Conservation (phyloP, 1,140 invertebrate species). For the Trachymyrmex septentrionalis region DNA sequence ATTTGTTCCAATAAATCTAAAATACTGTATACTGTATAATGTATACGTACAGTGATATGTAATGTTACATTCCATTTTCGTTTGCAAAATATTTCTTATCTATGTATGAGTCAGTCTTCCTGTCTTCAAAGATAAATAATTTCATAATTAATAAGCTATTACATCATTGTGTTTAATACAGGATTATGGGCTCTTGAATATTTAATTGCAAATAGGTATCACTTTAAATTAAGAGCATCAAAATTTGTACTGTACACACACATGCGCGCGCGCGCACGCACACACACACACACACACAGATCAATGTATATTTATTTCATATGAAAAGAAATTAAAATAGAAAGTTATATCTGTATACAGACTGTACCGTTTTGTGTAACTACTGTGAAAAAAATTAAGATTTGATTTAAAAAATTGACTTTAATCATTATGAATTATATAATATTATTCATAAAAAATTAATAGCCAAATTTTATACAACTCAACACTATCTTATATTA, state of each 20-base stretch:
- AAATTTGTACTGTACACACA: not conserved
- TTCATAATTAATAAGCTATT: conserved; percentile 2
- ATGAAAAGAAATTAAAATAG: not conserved
- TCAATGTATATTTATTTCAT: not conserved
- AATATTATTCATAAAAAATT: conserved; percentile 22
- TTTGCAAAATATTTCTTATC: conserved; percentile 29
- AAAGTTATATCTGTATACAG: not conserved
- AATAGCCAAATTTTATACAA: not conserved
- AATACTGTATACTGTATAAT: not conserved
- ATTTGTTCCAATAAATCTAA: too few species aligned
- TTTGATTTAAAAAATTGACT: not conserved
- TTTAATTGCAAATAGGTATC: conserved; percentile 15
- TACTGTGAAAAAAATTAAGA: not conserved
- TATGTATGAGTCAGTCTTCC: conserved; percentile 28
- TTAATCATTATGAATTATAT: not conserved
- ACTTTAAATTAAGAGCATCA: conserved; percentile 31
- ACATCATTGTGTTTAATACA: not conserved
- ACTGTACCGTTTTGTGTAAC: not conserved
- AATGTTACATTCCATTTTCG: conserved; percentile 31
- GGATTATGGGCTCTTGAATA: not conserved
- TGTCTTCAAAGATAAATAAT: conserved; percentile 31
- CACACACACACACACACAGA: not conserved
- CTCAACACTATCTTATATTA: not conserved
- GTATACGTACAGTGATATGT: conserved; percentile 39
- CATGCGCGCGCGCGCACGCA: not conserved